phyloP scores from a whole-genome alignment of 2,888 invertebrate species.

The Scaptomyza flava region DNA sequence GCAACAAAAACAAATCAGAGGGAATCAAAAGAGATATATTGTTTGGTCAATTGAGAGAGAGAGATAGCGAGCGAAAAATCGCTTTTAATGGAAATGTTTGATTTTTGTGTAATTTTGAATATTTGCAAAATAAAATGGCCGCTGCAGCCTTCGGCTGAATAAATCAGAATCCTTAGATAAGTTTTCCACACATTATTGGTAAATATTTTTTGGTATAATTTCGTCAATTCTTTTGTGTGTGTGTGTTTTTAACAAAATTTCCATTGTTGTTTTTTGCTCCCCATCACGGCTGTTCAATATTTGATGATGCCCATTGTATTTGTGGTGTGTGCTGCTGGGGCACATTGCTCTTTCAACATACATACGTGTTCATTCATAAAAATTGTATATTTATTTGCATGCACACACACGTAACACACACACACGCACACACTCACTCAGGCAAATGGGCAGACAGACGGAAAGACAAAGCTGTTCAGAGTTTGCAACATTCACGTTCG shows the following conservation, averaged over 20 bases:
- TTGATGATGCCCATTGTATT: neutral
- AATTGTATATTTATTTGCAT: slow-evolving; percentile 79
- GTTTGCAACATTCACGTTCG: slow-evolving; percentile 27
- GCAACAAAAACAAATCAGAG: neutral
- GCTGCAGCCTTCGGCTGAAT: too few relatives aligned
- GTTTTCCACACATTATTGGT: too few relatives aligned
- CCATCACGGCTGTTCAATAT: neutral
- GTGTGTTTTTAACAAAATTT: neutral
- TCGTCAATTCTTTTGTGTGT: neutral
- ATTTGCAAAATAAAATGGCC: too few relatives aligned
- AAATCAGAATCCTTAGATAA: too few relatives aligned
- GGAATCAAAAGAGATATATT: too few relatives aligned
- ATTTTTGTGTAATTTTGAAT: too few relatives aligned
- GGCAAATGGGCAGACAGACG: slow-evolving; percentile 23
- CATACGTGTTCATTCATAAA: slow-evolving; percentile 80
- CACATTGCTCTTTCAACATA: slow-evolving; percentile 72
- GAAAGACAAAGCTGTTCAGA: slow-evolving; percentile 24
- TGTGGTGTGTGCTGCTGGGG: slow-evolving; percentile 4
- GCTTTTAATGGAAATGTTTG: too few relatives aligned
- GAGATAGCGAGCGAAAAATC: too few relatives aligned
- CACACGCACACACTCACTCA: neutral
- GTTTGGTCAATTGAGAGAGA: too few relatives aligned
- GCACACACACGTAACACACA: slow-evolving; percentile 39
- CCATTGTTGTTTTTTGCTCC: slow-evolving; percentile 1
- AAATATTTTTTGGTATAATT: neutral